phyloP scores from a whole-genome alignment of 2,888 invertebrate species.

The Mesorhabditis spiculigera region DNA sequence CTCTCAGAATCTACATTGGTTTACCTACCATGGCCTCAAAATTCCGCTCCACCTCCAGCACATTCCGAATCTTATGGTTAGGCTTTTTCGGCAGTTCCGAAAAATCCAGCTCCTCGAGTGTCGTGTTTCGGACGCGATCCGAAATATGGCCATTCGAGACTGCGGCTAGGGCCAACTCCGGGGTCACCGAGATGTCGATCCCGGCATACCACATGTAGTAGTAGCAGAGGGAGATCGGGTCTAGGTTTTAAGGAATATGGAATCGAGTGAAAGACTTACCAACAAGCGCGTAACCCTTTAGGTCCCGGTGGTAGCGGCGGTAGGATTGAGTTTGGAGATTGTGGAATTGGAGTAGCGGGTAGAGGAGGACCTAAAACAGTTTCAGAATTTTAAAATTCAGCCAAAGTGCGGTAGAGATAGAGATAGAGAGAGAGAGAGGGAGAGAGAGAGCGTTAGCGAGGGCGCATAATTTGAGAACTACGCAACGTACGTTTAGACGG shows the following conservation, averaged over 20 bases:
- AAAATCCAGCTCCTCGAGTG: background rate
- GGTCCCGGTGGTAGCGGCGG: constrained; percentile 34
- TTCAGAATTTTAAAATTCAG: too few species aligned
- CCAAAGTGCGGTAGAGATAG: too few species aligned
- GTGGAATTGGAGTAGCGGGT: constrained; percentile 58
- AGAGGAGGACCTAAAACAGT: constrained; percentile 52
- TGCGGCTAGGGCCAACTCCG: constrained; percentile 26
- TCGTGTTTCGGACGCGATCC: background rate
- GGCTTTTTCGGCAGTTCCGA: background rate
- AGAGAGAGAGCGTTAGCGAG: too few species aligned
- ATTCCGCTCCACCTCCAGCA: background rate
- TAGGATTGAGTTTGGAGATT: constrained; percentile 58
- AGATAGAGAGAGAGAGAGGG: too few species aligned
- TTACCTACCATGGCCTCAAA: background rate
- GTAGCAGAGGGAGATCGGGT: constrained; percentile 39
- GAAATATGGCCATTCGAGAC: constrained; percentile 41
- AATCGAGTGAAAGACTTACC: constrained; percentile 24
- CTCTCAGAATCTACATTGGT: too few species aligned
- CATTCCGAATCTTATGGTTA: background rate
- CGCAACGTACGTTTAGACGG: too few species aligned
- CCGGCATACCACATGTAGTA: constrained; percentile 47
- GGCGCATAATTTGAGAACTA: too few species aligned
- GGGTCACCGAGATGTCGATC: constrained; percentile 21
- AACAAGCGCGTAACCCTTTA: constrained; percentile 39
- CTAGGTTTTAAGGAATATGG: constrained; percentile 16